Evolutionary conservation across 2,113 vertebrate species (phyloP).

Genomic region (Fulica atra): DNA sequence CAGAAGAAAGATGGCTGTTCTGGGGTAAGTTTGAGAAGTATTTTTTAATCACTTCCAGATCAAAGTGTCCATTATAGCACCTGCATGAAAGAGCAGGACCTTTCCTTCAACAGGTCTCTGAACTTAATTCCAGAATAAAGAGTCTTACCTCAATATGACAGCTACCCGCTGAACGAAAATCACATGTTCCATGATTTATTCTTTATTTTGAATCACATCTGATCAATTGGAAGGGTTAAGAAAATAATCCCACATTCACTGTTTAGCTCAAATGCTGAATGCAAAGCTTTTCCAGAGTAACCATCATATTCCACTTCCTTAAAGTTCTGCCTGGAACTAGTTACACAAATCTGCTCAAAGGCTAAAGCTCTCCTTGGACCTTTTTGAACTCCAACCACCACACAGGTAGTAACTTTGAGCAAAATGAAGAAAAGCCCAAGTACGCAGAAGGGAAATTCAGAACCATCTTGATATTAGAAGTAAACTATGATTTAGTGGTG

Average conservation of each 20-base stretch:
- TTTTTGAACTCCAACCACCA: background rate
- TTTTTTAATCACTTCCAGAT: background rate
- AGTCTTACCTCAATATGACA: background rate
- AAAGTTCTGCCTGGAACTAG: background rate
- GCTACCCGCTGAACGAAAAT: background rate
- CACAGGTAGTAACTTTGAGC: background rate
- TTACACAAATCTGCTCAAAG: background rate
- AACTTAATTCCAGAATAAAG: background rate
- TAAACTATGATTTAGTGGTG: background rate
- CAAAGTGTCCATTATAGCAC: background rate
- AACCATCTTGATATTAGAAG: background rate
- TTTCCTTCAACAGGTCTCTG: background rate
- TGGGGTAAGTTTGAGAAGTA: background rate
- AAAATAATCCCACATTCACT: background rate
- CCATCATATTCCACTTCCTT: background rate
- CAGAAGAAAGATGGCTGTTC: background rate
- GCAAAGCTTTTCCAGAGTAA: background rate
- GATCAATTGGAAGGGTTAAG: background rate
- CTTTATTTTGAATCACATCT: background rate
- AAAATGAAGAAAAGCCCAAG: background rate
- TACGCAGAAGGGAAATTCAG: background rate
- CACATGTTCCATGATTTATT: background rate
- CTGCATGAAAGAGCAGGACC: background rate
- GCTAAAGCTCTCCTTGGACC: background rate
- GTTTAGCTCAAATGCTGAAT: background rate